A percentile compares a stretch with the other conserved stretches of the same genome.
phyloP scores from a whole-genome alignment of 2,888 invertebrate genomes.

The Mamestra brassicae region DNA sequence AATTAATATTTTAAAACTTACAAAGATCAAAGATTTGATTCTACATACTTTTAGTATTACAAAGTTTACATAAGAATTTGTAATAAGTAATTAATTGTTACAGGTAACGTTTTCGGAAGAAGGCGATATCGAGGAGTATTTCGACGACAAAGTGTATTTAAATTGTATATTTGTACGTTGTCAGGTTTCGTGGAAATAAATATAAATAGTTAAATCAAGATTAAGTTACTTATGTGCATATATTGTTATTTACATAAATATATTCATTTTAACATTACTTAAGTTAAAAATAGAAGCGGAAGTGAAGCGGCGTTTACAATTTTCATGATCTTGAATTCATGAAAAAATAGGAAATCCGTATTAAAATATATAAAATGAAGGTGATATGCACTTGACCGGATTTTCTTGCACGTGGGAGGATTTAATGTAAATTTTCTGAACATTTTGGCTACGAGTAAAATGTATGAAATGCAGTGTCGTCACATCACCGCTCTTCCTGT shows the following conservation, averaged over 20 bases:
- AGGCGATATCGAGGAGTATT: not conserved
- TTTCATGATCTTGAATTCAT: not conserved
- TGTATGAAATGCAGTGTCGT: slow-evolving; percentile 24
- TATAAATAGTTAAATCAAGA: too few species aligned
- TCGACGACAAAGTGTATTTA: too few species aligned
- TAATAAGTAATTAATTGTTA: too few species aligned
- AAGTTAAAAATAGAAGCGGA: too few species aligned
- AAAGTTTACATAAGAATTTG: not conserved
- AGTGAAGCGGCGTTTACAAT: not conserved
- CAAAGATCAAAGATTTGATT: not conserved
- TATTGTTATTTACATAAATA: too few species aligned
- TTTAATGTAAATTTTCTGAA: slow-evolving; percentile 18
- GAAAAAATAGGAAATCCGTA: not conserved
- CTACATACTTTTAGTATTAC: not conserved
- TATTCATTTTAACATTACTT: too few species aligned
- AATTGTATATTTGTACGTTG: too few species aligned
- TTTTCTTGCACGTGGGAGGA: slow-evolving; percentile 32
- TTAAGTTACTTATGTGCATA: too few species aligned
- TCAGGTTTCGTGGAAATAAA: too few species aligned
- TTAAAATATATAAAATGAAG: slow-evolving; percentile 6
- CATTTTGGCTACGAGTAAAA: slow-evolving; percentile 16
- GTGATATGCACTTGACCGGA: slow-evolving; percentile 47
- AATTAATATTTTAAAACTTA: not conserved
- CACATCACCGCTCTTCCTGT: not conserved
- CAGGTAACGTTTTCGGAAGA: too few species aligned